A percentile compares a stretch with the other conserved stretches of the same genome.
Conservation (phyloP, 2,113 vertebrate genomes). For the Cynocephalus volans region DNA sequence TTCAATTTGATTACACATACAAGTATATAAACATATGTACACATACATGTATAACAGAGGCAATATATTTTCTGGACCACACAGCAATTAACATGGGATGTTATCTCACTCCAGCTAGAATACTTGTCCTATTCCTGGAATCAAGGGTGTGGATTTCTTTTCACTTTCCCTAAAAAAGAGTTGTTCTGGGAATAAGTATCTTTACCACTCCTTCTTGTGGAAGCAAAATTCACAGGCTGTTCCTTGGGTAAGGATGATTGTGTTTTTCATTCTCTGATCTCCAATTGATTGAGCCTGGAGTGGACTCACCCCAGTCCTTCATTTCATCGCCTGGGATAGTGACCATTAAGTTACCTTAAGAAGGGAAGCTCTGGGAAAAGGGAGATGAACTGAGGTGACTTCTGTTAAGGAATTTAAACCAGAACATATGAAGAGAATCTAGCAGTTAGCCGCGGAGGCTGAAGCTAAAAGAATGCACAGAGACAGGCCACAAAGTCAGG, state of each 20-base stretch:
- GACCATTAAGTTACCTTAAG: not conserved
- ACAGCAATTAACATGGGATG: not conserved
- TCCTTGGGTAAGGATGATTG: not conserved
- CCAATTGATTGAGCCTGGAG: not conserved
- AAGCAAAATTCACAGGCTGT: not conserved
- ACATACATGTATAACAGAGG: not conserved
- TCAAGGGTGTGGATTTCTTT: not conserved
- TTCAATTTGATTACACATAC: too few species aligned
- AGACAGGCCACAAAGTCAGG: not conserved
- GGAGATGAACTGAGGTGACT: not conserved
- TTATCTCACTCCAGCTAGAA: not conserved
- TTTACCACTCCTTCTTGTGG: not conserved
- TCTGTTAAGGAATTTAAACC: not conserved
- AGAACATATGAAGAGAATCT: not conserved
- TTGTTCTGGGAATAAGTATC: not conserved
- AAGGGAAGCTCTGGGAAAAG: not conserved
- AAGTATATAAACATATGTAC: not conserved
- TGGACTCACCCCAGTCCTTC: not conserved
- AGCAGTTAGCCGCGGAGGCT: not conserved
- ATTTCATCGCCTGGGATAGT: not conserved
- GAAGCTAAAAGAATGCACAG: not conserved
- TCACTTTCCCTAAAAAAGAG: not conserved
- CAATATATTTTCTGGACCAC: not conserved
- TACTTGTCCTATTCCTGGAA: not conserved
- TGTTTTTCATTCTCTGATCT: not conserved